phyloP scores from a whole-genome alignment of 1,140 invertebrate genomes.

The Cherax destructor region DNA sequence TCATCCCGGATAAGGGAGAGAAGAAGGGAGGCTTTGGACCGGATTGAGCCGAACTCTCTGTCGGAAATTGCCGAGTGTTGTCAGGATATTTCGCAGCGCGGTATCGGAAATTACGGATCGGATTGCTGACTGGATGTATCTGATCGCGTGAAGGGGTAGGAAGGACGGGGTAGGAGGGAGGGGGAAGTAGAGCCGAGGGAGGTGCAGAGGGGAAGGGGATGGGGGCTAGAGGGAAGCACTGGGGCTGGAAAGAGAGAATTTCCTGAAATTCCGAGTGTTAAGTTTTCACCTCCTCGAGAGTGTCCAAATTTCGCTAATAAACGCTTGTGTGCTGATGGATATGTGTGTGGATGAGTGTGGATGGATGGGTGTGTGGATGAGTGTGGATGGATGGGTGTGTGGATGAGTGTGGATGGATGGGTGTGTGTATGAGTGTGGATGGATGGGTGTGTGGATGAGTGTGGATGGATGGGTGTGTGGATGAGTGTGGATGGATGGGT shows the following conservation, averaged over 20 bases:
- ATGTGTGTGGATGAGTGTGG: not conserved
- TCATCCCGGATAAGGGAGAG: slow-evolving; percentile 29
- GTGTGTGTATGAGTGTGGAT: not conserved
- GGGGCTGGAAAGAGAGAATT: not conserved
- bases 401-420: too few species aligned
- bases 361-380: too few species aligned
- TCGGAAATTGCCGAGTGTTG: slow-evolving; percentile 49
- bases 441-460: not conserved
- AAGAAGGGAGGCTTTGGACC: slow-evolving; percentile 34
- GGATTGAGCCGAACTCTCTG: slow-evolving; percentile 40
- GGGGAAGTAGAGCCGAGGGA: too few species aligned
- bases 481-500: too few species aligned
- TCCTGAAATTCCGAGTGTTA: slow-evolving; percentile 16
- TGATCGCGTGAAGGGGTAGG: slow-evolving; percentile 14
- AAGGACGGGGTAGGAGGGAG: too few species aligned
- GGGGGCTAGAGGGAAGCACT: too few species aligned
- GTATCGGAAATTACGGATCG: slow-evolving; percentile 49
- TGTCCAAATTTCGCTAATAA: not conserved
- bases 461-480: not conserved
- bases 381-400: too few species aligned
- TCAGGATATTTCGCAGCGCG: slow-evolving; percentile 45
- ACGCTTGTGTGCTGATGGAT: not conserved
- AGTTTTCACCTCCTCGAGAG: not conserved
- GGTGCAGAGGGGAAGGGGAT: not conserved
- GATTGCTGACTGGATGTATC: slow-evolving; percentile 43